Base-by-base conservation (phyloP, 30 jellyfish, hydroid and myxozoan species). In the Phacellophora camtschatica region DNA sequence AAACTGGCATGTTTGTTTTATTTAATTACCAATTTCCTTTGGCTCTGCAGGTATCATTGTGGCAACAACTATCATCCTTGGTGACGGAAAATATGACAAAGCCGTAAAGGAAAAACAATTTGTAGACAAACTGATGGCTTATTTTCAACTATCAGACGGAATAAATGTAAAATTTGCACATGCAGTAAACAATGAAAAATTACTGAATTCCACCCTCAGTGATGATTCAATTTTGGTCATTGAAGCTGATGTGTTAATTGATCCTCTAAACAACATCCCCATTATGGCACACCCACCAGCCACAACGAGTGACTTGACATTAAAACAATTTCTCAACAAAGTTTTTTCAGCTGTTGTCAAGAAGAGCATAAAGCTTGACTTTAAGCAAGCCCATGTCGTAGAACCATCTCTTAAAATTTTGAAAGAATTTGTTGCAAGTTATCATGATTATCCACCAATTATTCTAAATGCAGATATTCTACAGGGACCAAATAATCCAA, bases 251-350 rank as follows among this genome's bases (percentile, higher is more conserved):
- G 86, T 93, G 4, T 30, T 93, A 5, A 54, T 71, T 49, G 99
- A 87, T 55, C 90, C 90, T 29, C 42, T 42, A 12, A 37, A 27
- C 3, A 69, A 66, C 16, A 64, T 25, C 43, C 97, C 97, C 30
- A 93, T 93, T 33, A 93, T 93, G 99, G 97, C 99, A 5, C 99
- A 93, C 59, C 96, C 99, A 9, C 99, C 99, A 16, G 89, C 83
- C 18, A 63, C 59, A 24, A 13, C 88, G 9, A 86, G 97, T 66
- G 99, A 93, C 67, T 65, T 93, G 29, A 78, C 96, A 1, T 75
- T 93, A 18, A n/a, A 18, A 16, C 34, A 69, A 23, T 93, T 82
- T 35, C 71, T 93, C 15, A 23, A 51, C 23, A 41, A 63, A 25
- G 94, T 62, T 8, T 62, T 73, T 11, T 59, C 41, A 11, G 22